Base-by-base conservation (phyloP, 2,888 invertebrate species). In the Panzeria rudis region DNA sequence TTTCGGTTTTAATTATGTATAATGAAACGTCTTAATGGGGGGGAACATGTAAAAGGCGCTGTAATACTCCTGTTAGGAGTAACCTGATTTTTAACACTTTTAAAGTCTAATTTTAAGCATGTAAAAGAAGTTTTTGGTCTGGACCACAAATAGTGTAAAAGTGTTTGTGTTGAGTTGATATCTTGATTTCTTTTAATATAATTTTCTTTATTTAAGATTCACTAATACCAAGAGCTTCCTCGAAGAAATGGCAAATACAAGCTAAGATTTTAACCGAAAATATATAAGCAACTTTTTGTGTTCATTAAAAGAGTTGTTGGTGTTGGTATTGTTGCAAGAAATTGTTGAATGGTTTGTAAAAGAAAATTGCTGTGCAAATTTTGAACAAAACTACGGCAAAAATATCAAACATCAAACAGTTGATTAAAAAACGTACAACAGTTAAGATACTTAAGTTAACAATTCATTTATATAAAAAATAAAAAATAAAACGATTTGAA, bases 311-410 rank as follows among this genome's bases (percentile, higher is more conserved):
- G 23, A 69, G 69, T 38, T 59, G 41, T 44, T 54, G 9, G 20
- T 47, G 41, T 32, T 77, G 23, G 32, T 62, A 32, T 50, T 73
- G 72, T 56, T 59, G 75, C 68, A 41, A 73, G 54, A 54, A 62
- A 82, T 82, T 54, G 68, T 50, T 79, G 62, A 71, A 44, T 50
- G 69, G 50, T 50, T 75, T 72, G 79, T 35, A 50, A 76, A 59
- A 77, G 59, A 62, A 83, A 81, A 32, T 71, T 59, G 50, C 25
- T 66, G 54, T 44, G 78, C 50, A 75, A 72, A 69, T 56, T 76
- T 73, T 82, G 38, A 82, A 85, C 85, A 85, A 85, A 85, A 85
- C 85, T 85, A 82, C 75, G 82, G 64, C 71, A 85, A 79, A 78
- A 85, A 76, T 81, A 79, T 66, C 61, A 75, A 71, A 75, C 78